Evolutionary conservation across 2,797 vertebrate species (phyloP).

Genomic region (Nannoperca obscura): DNA sequence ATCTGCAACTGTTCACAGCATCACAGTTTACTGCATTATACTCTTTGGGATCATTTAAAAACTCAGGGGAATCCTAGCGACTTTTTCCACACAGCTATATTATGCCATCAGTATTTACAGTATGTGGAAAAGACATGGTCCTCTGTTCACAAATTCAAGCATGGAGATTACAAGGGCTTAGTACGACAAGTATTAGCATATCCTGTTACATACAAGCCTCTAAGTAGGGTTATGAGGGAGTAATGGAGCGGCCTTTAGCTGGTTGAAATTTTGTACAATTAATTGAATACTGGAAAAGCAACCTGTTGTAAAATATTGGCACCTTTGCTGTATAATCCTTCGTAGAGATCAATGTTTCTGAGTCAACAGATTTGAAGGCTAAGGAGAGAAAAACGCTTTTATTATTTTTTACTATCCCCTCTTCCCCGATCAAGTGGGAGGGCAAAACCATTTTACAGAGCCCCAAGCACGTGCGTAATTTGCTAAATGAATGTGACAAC

Average conservation of each 20-base stretch:
- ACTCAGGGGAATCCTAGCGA: constrained; percentile 6
- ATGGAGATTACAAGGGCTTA: constrained; percentile 80
- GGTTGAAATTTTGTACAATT: constrained; percentile 51
- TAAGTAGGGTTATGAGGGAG: constrained; percentile 67
- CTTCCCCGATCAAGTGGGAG: constrained; percentile 50
- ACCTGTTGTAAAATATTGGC: constrained; percentile 23
- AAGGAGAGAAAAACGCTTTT: constrained; percentile 8
- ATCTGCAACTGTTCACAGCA: constrained; percentile 41
- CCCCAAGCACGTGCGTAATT: constrained; percentile 63
- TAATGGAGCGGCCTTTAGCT: constrained; percentile 58
- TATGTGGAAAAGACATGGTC: constrained; percentile 50
- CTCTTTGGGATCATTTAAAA: constrained; percentile 41
- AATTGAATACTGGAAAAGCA: constrained; percentile 54
- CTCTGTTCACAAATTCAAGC: constrained; percentile 75
- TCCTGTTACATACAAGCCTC: constrained; percentile 69
- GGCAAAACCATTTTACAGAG: constrained; percentile 53
- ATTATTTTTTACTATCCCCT: constrained; percentile 48
- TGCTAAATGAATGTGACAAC: constrained; percentile 80
- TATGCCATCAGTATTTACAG: constrained; percentile 58
- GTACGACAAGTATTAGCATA: constrained; percentile 73
- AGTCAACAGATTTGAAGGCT: constrained; percentile 40
- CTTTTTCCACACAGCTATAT: constrained; percentile 42
- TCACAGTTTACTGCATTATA: constrained; percentile 11
- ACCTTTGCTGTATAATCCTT: constrained; percentile 46
- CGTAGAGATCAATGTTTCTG: constrained; percentile 44